These are phyloP conservation scores for Ophioninae sp. DNA, from an alignment of 2,888 invertebrate genomes.

Conservation along the genomic window DNA sequence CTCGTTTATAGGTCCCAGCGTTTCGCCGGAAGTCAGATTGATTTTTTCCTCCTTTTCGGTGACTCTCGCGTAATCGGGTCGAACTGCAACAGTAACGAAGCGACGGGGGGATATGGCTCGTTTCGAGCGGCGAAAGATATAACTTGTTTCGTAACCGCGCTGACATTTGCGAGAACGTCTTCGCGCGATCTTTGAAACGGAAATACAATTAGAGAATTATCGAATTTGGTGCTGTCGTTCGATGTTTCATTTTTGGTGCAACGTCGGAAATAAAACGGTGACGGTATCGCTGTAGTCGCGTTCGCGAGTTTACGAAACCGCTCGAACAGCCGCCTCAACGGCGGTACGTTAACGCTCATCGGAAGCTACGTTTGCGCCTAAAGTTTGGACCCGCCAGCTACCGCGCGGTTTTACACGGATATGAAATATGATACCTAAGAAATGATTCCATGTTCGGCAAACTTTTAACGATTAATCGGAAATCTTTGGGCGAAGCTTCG, in stretches of 20 bases:
- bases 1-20: slow-evolving; percentile 88
- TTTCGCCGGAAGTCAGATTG: slow-evolving; percentile 84
- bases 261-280: too few species aligned
- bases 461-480: background rate
- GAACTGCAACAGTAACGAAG: slow-evolving; percentile 84
- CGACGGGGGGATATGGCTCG: background rate
- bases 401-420: too few species aligned
- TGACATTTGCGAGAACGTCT: background rate
- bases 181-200: too few species aligned
- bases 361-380: too few species aligned
- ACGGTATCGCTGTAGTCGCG: too few species aligned
- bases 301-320: too few species aligned
- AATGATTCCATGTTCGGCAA: background rate
- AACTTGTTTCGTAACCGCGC: background rate
- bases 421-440: background rate
- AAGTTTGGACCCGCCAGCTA: too few species aligned
- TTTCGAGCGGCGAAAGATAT: background rate
- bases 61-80: slow-evolving; percentile 89
- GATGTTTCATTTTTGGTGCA: too few species aligned
- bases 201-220: too few species aligned
- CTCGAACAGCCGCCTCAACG: too few species aligned
- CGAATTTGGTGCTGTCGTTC: too few species aligned
- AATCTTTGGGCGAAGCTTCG: background rate
- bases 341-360: too few species aligned
- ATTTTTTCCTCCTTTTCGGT: slow-evolving; percentile 84